Evolutionary conservation across 2,113 vertebrate species (phyloP).

Genomic region (Sciurus niger): DNA sequence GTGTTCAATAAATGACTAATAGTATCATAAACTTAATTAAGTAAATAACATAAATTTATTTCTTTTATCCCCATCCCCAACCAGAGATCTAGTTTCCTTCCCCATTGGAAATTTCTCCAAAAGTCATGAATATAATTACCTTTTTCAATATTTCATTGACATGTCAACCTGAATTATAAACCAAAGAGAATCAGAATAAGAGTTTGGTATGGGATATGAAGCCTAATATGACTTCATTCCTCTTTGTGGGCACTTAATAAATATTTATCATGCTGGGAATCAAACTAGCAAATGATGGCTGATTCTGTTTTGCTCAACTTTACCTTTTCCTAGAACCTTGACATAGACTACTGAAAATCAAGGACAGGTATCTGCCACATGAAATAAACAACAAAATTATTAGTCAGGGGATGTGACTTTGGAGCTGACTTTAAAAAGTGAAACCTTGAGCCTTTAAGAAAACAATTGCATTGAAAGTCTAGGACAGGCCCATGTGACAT

Average conservation of each 20-base stretch:
- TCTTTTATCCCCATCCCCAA: not conserved
- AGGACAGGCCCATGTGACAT: not conserved
- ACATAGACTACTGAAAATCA: constrained; percentile 40
- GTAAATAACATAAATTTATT: not conserved
- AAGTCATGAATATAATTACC: constrained; percentile 62
- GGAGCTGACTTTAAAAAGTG: not conserved
- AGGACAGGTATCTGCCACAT: not conserved
- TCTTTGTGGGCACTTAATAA: constrained; percentile 51
- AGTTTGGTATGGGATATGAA: constrained; percentile 14
- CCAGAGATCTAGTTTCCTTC: not conserved
- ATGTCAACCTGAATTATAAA: constrained; percentile 48
- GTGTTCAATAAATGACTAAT: constrained; percentile 56
- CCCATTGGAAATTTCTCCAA: not conserved
- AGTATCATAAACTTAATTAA: constrained; percentile 11
- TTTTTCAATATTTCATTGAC: constrained; percentile 73
- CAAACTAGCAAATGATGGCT: constrained; percentile 35
- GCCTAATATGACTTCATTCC: constrained; percentile 32
- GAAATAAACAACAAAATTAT: constrained; percentile 30
- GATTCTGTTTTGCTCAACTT: constrained; percentile 4
- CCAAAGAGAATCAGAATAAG: constrained; percentile 39
- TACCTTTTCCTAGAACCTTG: constrained; percentile 47
- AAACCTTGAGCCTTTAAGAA: not conserved
- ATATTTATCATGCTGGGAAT: constrained; percentile 61
- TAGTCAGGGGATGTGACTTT: not conserved
- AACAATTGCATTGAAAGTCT: not conserved